A percentile compares a stretch with the other conserved stretches of the same genome.
phyloP scores from a whole-genome alignment of 2,888 invertebrate species.

The Idaea straminata region DNA sequence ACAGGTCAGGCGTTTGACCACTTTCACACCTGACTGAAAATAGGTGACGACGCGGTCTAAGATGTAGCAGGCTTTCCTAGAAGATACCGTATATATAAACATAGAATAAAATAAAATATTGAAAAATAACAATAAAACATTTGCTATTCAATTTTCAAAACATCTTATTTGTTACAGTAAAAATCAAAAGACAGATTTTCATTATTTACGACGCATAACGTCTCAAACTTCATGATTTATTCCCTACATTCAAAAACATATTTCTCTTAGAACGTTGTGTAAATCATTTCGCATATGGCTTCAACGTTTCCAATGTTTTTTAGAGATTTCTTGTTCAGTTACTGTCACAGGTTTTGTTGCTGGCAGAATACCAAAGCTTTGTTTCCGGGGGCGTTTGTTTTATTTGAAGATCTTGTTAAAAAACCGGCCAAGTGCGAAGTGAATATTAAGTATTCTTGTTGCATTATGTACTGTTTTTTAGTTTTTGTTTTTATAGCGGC shows the following conservation, averaged over 20 bases:
- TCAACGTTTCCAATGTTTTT: conserved; percentile 26
- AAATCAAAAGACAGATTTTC: conserved; percentile 29
- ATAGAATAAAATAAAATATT: too few species aligned
- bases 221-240: conserved; percentile 32
- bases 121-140: background rate
- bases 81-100: too few species aligned
- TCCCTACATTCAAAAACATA: conserved; percentile 11
- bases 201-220: conserved; percentile 31
- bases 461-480: too few species aligned
- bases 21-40: too few species aligned
- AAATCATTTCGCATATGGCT: conserved; percentile 35
- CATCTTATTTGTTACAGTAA: conserved; percentile 5
- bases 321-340: conserved; percentile 7
- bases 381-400: background rate
- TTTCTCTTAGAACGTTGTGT: conserved; percentile 31
- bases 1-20: too few species aligned
- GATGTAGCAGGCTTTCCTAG: too few species aligned
- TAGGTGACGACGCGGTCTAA: too few species aligned
- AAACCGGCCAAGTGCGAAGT: background rate
- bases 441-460: too few species aligned
- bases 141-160: conserved; percentile 1
- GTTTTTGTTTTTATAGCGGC: too few species aligned
- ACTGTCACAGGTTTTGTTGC: background rate
- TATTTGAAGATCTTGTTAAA: background rate
- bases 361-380: background rate